phyloP scores from a whole-genome alignment of 1,140 invertebrate genomes.

The Cotesia chilonis region DNA sequence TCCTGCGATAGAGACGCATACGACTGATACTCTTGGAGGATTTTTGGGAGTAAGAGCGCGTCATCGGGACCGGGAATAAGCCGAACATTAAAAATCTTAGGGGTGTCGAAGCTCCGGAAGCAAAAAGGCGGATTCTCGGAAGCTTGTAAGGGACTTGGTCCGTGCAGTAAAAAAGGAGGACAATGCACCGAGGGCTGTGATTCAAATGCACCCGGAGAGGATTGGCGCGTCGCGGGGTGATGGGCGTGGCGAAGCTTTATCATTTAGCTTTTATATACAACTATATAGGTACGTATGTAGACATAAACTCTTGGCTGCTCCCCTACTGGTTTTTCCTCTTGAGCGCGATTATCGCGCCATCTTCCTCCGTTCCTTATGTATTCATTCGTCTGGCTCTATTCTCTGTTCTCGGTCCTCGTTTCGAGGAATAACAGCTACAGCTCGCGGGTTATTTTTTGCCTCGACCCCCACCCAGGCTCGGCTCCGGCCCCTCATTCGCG shows the following conservation, averaged over 20 bases:
- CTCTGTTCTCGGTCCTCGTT: conserved; percentile 12
- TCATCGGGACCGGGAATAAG: background rate
- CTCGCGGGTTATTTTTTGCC: background rate
- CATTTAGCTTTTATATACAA: conserved; percentile 46
- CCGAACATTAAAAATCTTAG: conserved; percentile 19
- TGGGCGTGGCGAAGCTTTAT: conserved; percentile 63
- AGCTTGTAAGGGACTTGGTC: conserved; percentile 41
- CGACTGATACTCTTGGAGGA: too few species aligned
- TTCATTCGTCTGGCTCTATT: conserved; percentile 23
- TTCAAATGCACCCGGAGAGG: conserved; percentile 59
- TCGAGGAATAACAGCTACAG: background rate
- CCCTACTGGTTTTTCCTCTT: conserved; percentile 17
- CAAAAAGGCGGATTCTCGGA: background rate
- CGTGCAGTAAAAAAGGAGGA: conserved; percentile 45
- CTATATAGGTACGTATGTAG: conserved; percentile 39
- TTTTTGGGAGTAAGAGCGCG: background rate
- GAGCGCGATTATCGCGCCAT: conserved; percentile 25
- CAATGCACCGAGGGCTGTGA: conserved; percentile 62
- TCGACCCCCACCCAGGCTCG: background rate
- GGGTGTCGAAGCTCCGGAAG: background rate
- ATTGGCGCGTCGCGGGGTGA: conserved; percentile 60
- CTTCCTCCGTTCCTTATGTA: conserved; percentile 38
- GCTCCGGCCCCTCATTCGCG: too few species aligned
- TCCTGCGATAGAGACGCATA: too few species aligned
- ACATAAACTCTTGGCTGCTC: conserved; percentile 45